Evolutionary conservation across 2,888 invertebrate genomes (phyloP).

Genomic region (Crepidodera aurea): DNA sequence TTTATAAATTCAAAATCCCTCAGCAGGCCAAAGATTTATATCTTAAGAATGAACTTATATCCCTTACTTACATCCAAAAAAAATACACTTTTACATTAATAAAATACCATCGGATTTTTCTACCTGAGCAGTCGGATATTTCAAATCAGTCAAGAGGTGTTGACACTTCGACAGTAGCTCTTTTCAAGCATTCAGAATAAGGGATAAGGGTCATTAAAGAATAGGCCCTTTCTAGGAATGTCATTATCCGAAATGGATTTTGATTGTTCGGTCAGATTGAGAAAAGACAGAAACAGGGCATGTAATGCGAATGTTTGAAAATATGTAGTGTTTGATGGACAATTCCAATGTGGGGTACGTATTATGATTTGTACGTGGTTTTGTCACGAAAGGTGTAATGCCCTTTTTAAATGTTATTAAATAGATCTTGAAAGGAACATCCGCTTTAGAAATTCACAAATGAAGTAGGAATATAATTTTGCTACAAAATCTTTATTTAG

Average conservation of each 20-base stretch:
- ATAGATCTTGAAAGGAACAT: conserved; percentile 6
- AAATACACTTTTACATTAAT: conserved; percentile 25
- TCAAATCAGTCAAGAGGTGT: conserved; percentile 43
- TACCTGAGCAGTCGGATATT: conserved; percentile 32
- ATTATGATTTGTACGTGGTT: not conserved
- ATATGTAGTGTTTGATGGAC: not conserved
- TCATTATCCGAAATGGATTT: conserved; percentile 26
- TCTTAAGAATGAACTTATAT: conserved; percentile 24
- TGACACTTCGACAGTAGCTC: conserved; percentile 38
- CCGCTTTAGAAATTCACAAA: not conserved
- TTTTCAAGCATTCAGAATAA: conserved; percentile 30
- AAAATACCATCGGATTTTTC: conserved; percentile 34
- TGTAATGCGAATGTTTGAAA: conserved; percentile 4
- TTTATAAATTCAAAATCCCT: not conserved
- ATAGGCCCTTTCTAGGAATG: conserved; percentile 32
- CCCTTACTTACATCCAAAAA: conserved; percentile 14
- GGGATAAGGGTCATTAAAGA: conserved; percentile 38
- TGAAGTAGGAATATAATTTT: no score
- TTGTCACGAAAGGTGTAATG: not conserved
- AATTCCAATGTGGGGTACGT: not conserved
- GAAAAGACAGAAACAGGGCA: conserved; percentile 11
- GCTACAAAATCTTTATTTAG: no score
- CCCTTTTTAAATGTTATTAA: conserved; percentile 6
- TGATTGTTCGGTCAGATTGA: conserved; percentile 18
- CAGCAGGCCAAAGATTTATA: conserved; percentile 12